Percentiles rank a stretch among this genome's conserved stretches.
Conservation (phyloP, 2,113 vertebrate species). For the Caretta caretta region DNA sequence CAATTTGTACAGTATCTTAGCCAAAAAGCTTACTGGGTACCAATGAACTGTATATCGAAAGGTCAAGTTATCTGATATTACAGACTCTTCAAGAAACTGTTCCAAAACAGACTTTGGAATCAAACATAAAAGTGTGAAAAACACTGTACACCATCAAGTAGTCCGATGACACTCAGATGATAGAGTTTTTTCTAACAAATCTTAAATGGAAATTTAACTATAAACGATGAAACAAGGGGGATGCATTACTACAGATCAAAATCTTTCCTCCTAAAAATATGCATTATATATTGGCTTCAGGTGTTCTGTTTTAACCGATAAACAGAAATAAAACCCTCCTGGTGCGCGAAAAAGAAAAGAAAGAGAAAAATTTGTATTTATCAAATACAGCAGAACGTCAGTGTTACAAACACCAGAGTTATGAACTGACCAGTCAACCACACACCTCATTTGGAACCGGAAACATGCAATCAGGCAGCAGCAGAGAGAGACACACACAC, state of each 20-base stretch:
- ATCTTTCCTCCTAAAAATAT: not conserved
- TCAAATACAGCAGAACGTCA: not conserved
- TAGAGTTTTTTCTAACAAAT: not conserved
- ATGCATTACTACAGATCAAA: not conserved
- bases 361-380: not conserved
- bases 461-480: too few relatives aligned
- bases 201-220: constrained; percentile 20
- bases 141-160: not conserved
- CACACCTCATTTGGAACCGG: too few relatives aligned
- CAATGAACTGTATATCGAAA: not conserved
- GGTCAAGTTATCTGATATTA: not conserved
- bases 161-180: constrained; percentile 1
- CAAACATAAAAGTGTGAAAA: constrained; percentile 37
- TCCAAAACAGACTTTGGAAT: constrained; percentile 52
- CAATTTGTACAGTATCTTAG: constrained; percentile 24
- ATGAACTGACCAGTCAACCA: too few relatives aligned
- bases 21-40: not conserved
- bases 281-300: not conserved
- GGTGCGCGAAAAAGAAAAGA: too few relatives aligned
- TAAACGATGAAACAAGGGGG: not conserved
- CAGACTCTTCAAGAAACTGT: not conserved
- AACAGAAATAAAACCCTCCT: too few relatives aligned
- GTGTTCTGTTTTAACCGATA: not conserved
- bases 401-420: too few relatives aligned
- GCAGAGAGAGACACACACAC: too few relatives aligned